These are phyloP conservation scores for Cecropterus lyciades DNA, from an alignment of 1,140 invertebrate species.

Conservation along the genomic window DNA sequence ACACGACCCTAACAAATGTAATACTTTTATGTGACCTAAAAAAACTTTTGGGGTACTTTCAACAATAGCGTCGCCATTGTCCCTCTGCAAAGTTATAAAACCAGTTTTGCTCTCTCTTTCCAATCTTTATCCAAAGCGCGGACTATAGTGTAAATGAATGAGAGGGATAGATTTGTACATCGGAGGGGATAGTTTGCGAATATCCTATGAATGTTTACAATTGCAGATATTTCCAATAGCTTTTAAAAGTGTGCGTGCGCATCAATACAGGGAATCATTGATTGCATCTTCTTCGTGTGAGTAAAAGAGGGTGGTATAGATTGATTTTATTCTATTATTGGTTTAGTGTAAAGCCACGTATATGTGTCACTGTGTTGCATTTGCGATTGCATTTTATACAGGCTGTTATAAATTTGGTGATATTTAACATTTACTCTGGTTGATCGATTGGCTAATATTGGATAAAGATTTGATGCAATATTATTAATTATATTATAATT, in stretches of 20 bases:
- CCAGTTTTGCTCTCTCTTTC: slow-evolving; percentile 60
- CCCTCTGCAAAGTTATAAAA: slow-evolving; percentile 78
- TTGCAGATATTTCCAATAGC: slow-evolving; percentile 74
- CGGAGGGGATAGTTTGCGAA: slow-evolving; percentile 71
- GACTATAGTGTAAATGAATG: slow-evolving; percentile 46
- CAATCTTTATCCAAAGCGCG: slow-evolving; percentile 33
- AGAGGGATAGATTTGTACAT: slow-evolving; percentile 55
- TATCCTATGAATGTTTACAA: slow-evolving; percentile 80
- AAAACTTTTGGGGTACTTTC: slow-evolving; percentile 79
- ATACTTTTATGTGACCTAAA: slow-evolving; percentile 83
- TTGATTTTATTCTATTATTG: slow-evolving; percentile 84
- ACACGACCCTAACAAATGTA: slow-evolving; percentile 78
- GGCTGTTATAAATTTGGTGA: slow-evolving; percentile 42
- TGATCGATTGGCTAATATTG: neutral
- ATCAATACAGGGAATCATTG: slow-evolving; percentile 65
- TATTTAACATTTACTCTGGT: neutral
- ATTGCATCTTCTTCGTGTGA: slow-evolving; percentile 67
- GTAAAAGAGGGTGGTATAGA: slow-evolving; percentile 79
- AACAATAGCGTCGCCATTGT: slow-evolving; percentile 81
- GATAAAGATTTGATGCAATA: too few species aligned
- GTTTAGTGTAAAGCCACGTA: slow-evolving; percentile 82
- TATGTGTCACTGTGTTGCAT: slow-evolving; percentile 81
- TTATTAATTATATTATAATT: too few species aligned
- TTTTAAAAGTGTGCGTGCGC: slow-evolving; percentile 60
- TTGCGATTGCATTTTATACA: slow-evolving; percentile 64